A percentile compares a stretch with the other conserved stretches of the same genome.
Evolutionary conservation across 1,140 invertebrate genomes (phyloP).

Genomic region (Drosophila eugracilis): DNA sequence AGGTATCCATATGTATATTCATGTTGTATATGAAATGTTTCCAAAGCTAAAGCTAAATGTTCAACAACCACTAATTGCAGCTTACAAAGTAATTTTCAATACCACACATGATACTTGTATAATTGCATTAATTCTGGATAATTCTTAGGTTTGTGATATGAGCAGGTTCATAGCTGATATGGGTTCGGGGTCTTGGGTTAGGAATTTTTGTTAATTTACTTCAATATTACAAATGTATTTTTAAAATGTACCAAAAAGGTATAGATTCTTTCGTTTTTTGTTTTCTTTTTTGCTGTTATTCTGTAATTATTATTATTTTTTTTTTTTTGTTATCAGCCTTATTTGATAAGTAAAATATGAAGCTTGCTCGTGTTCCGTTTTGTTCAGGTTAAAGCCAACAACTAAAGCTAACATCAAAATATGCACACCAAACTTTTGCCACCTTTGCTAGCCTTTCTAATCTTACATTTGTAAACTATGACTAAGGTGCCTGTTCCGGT

Average conservation of each 20-base stretch:
- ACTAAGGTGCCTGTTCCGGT: conserved; percentile 13
- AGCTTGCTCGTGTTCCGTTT: conserved; percentile 38
- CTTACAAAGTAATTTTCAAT: conserved; percentile 76
- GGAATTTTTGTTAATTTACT: conserved; percentile 41
- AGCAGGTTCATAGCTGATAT: conserved; percentile 65
- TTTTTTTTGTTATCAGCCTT: conserved; percentile 62
- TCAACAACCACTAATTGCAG: conserved; percentile 83
- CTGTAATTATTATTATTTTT: conserved; percentile 25
- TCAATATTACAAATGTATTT: conserved; percentile 38
- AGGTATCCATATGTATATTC: conserved; percentile 41
- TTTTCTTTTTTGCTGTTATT: conserved; percentile 32
- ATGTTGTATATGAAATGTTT: conserved; percentile 72
- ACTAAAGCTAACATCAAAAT: conserved; percentile 77
- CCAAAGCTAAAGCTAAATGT: conserved; percentile 79
- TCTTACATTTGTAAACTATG: conserved; percentile 13
- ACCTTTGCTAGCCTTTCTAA: conserved; percentile 11
- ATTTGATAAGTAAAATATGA: conserved; percentile 73
- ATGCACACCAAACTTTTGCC: conserved; percentile 47
- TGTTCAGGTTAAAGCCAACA: conserved; percentile 63
- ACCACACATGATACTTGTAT: conserved; percentile 71
- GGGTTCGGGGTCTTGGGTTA: conserved; percentile 50
- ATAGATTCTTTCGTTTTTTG: conserved; percentile 51
- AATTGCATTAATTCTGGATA: conserved; percentile 47
- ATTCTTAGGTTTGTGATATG: conserved; percentile 46
- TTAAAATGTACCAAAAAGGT: conserved; percentile 71